These are phyloP conservation scores for Papilio gigon DNA, from an alignment of 2,888 invertebrate genomes.

Conservation along the genomic window DNA sequence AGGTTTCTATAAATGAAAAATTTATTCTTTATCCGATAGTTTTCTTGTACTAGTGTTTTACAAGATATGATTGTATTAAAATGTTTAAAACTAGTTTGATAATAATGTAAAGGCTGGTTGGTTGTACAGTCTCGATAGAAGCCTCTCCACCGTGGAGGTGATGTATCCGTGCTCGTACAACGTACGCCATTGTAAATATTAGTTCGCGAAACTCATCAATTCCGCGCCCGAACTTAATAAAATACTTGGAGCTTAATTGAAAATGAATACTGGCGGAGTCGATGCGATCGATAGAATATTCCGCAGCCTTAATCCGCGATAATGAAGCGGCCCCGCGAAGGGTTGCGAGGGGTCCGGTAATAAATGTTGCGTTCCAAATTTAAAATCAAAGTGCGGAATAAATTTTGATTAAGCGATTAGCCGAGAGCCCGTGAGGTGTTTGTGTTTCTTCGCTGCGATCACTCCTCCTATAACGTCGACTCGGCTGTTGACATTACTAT, in stretches of 20 bases:
- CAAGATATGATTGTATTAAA: background rate
- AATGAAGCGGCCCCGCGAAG: slow-evolving; percentile 79
- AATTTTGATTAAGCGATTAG: slow-evolving; percentile 83
- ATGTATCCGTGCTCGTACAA: slow-evolving; percentile 55
- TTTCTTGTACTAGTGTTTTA: background rate
- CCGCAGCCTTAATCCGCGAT: slow-evolving; percentile 82
- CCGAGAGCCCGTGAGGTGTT: slow-evolving; percentile 70
- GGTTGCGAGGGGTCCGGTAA: slow-evolving; percentile 79
- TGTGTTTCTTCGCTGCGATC: slow-evolving; percentile 70
- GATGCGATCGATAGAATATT: slow-evolving; percentile 81
- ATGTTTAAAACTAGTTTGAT: slow-evolving; percentile 3
- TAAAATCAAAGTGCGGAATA: slow-evolving; percentile 83
- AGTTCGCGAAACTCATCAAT: slow-evolving; percentile 82
- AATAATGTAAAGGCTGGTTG: background rate
- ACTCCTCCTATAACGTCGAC: slow-evolving; percentile 53
- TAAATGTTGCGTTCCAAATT: slow-evolving; percentile 82
- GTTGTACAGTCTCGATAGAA: slow-evolving; percentile 34
- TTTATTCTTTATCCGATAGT: background rate
- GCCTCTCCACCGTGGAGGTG: slow-evolving; percentile 55
- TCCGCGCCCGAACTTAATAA: slow-evolving; percentile 81
- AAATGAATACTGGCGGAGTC: slow-evolving; percentile 79
- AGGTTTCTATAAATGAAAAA: background rate
- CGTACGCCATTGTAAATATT: slow-evolving; percentile 80
- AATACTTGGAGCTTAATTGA: slow-evolving; percentile 83
- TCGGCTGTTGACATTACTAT: slow-evolving; percentile 47